Conservation (phyloP, 92 coral and sea anemone genomes). For the Chrysogorgia sp. region DNA sequence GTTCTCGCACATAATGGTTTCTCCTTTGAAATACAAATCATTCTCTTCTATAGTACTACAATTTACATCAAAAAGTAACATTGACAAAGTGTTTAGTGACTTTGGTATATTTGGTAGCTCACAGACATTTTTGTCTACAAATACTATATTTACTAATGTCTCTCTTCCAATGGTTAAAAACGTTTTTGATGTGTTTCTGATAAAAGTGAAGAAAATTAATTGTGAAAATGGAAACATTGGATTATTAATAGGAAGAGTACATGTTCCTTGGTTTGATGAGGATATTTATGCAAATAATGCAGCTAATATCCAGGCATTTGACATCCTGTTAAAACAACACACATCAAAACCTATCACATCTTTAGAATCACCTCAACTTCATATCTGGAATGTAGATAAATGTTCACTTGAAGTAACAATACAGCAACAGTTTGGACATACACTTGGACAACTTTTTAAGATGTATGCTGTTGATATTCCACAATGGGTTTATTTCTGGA, state of each 20-base stretch:
- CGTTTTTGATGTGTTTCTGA: conserved; percentile 81
- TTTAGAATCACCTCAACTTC: conserved; percentile 68
- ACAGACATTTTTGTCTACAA: conserved; percentile 13
- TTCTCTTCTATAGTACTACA: not conserved
- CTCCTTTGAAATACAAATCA: conserved; percentile 9
- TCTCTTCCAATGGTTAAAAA: conserved; percentile 74
- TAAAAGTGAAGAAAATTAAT: conserved; percentile 59
- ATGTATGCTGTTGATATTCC: conserved; percentile 78
- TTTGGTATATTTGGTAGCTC: conserved; percentile 2
- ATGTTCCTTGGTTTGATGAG: conserved; percentile 93
- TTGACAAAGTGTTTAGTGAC: conserved; percentile 9
- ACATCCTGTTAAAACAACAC: conserved; percentile 70
- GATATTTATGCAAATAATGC: conserved; percentile 63
- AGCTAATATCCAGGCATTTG: conserved; percentile 59
- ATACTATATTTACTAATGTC: conserved; percentile 61
- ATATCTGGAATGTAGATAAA: conserved; percentile 77
- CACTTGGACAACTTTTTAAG: conserved; percentile 81
- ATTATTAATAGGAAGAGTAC: conserved; percentile 68
- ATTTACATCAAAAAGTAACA: conserved; percentile 6
- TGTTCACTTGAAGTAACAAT: conserved; percentile 76
- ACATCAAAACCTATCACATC: conserved; percentile 80
- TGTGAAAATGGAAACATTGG: conserved; percentile 63
- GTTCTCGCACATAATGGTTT: conserved; percentile 6
- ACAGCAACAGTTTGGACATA: conserved; percentile 69
- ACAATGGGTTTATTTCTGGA: conserved; percentile 77